Evolutionary conservation across 2,113 vertebrate species (phyloP).

Genomic region (Tragelaphus imberbis): DNA sequence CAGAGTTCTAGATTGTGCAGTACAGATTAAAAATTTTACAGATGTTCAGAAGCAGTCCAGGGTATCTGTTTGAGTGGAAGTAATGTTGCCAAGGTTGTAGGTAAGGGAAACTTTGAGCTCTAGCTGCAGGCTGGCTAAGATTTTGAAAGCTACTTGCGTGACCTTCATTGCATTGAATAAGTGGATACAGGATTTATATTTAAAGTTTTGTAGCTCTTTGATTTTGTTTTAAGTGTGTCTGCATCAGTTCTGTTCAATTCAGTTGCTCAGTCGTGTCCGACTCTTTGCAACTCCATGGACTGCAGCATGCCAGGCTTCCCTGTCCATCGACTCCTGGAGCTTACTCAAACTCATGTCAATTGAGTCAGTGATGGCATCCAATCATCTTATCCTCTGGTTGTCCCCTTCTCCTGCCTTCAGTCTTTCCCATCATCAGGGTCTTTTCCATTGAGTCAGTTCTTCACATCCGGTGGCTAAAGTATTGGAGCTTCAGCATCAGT

Average conservation of each 20-base stretch:
- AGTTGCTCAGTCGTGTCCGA: fast-evolving
- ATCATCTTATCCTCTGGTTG: background rate
- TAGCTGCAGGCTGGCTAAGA: background rate
- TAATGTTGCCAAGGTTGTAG: background rate
- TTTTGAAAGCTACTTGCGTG: background rate
- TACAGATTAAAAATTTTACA: background rate
- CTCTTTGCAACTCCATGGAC: background rate
- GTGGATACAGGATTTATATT: background rate
- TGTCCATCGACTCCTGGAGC: background rate
- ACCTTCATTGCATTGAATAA: background rate
- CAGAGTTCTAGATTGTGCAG: background rate
- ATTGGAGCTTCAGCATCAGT: background rate
- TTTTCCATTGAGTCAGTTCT: background rate
- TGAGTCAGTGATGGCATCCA: background rate
- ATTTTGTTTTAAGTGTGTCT: background rate
- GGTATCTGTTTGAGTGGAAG: background rate
- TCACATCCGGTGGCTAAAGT: background rate
- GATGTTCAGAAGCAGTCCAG: background rate
- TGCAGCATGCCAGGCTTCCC: background rate
- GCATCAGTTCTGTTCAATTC: background rate
- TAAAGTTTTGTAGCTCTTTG: background rate
- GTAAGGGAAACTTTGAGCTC: background rate
- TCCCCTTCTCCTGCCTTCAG: background rate
- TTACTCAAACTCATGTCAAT: background rate
- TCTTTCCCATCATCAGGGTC: background rate